A percentile compares a stretch with the other conserved stretches of the same genome.
Evolutionary conservation across 2,888 invertebrate genomes (phyloP).

Genomic region (Scaptomyza caliginosa): DNA sequence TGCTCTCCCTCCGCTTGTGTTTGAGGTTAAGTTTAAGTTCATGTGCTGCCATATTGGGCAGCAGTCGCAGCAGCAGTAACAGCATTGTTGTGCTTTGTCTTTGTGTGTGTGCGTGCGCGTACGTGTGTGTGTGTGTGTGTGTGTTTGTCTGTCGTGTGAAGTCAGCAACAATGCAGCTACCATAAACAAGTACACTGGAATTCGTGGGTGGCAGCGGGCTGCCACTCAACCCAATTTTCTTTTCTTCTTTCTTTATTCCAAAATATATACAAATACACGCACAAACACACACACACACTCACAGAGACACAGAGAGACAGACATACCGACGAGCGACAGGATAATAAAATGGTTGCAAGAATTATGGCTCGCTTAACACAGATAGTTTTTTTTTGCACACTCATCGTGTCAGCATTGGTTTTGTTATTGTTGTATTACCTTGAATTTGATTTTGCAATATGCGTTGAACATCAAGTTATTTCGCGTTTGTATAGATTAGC

Average conservation of each 20-base stretch:
- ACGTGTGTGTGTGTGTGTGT: slow-evolving; percentile 13
- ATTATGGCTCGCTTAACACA: slow-evolving; percentile 6
- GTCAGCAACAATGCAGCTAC: slow-evolving; percentile 42
- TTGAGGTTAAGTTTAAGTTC: slow-evolving; percentile 64
- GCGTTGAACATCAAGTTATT: slow-evolving; percentile 34
- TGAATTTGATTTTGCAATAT: slow-evolving; percentile 38
- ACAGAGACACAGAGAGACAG: slow-evolving; percentile 1
- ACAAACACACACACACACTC: slow-evolving; percentile 12
- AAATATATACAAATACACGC: slow-evolving; percentile 31
- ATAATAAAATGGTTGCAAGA: slow-evolving; percentile 23
- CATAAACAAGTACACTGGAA: slow-evolving; percentile 29
- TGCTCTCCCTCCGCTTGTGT: slow-evolving; percentile 8
- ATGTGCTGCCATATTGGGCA: slow-evolving; percentile 58
- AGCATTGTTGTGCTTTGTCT: slow-evolving; percentile 27
- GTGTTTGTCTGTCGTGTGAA: slow-evolving; percentile 13
- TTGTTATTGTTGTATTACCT: slow-evolving; percentile 44
- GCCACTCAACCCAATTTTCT: slow-evolving; percentile 45
- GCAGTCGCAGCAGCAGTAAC: slow-evolving; percentile 9
- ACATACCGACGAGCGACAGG: slow-evolving; percentile 18
- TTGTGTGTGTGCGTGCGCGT: slow-evolving; percentile 3
- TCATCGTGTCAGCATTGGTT: slow-evolving; percentile 19
- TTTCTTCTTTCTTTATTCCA: slow-evolving; percentile 20
- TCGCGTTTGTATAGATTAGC: slow-evolving; percentile 20
- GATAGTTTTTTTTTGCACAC: slow-evolving; percentile 35
- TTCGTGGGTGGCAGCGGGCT: not conserved